These are phyloP conservation scores for Gambelia wislizenii DNA, from an alignment of 2,797 vertebrate species.

Conservation along the genomic window DNA sequence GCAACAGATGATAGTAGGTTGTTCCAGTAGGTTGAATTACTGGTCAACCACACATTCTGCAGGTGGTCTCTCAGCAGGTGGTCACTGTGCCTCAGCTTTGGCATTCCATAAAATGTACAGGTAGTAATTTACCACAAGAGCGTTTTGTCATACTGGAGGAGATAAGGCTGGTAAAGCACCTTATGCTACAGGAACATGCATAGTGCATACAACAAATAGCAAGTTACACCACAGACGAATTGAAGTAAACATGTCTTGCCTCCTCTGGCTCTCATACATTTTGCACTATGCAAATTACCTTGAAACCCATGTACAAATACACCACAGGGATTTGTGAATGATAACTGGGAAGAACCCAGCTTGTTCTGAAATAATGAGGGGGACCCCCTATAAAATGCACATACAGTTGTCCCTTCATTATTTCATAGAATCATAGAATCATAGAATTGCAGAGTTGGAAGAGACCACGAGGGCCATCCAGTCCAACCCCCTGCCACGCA, in stretches of 20 bases:
- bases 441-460: no score
- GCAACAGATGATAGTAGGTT: background rate
- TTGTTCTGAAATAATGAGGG: constrained; percentile 35
- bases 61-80: background rate
- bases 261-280: constrained; percentile 61
- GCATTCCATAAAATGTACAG: background rate
- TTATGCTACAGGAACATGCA: background rate
- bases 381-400: constrained; percentile 48
- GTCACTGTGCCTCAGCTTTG: background rate
- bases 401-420: no score
- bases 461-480: no score
- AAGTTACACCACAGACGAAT: constrained; percentile 4
- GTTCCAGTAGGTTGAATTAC: background rate
- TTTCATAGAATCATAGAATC: no score
- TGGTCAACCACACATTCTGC: background rate
- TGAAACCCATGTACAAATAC: constrained; percentile 51
- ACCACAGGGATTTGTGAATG: constrained; percentile 43
- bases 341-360: constrained; percentile 54
- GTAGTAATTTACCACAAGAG: background rate
- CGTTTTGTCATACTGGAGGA: background rate
- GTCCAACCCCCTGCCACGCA: no score
- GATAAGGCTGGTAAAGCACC: background rate
- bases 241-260: constrained; percentile 60
- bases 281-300: constrained; percentile 60
- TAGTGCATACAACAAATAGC: background rate